Evolutionary conservation across 2,888 invertebrate species (phyloP).

Genomic region (Drosophila hamatofila): DNA sequence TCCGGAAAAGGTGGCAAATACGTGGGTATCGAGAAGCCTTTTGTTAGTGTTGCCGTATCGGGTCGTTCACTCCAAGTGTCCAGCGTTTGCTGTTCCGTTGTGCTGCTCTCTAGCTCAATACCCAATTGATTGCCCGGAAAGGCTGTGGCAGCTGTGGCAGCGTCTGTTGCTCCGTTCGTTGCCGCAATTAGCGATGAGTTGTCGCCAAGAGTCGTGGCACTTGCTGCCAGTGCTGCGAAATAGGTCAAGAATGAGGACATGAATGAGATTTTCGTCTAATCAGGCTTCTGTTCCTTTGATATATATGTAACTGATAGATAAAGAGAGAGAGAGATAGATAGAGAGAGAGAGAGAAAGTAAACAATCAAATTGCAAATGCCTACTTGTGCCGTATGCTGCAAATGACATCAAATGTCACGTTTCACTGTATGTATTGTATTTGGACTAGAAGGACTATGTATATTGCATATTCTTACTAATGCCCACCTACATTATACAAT

Average conservation of each 20-base stretch:
- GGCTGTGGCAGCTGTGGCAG: slow-evolving; percentile 5
- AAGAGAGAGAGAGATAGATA: not conserved
- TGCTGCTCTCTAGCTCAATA: slow-evolving; percentile 29
- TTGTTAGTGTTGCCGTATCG: slow-evolving; percentile 80
- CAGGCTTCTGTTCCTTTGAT: slow-evolving; percentile 1
- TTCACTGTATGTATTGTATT: too few species aligned
- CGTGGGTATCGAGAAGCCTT: slow-evolving; percentile 83
- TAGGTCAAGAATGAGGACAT: slow-evolving; percentile 67
- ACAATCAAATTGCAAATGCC: slow-evolving; percentile 17
- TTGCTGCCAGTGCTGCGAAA: slow-evolving; percentile 76
- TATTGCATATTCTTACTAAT: too few species aligned
- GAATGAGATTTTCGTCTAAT: slow-evolving; percentile 17
- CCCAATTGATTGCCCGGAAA: slow-evolving; percentile 39
- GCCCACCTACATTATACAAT: too few species aligned
- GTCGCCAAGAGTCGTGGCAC: slow-evolving; percentile 53
- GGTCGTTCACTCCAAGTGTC: slow-evolving; percentile 69
- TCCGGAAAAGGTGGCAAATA: slow-evolving; percentile 82
- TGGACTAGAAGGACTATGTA: too few species aligned
- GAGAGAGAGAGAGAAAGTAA: not conserved
- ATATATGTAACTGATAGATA: not conserved
- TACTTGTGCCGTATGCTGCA: slow-evolving; percentile 6
- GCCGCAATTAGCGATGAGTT: slow-evolving; percentile 64
- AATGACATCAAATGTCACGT: too few species aligned
- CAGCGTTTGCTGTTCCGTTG: slow-evolving; percentile 38
- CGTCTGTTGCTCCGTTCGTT: slow-evolving; percentile 30